Evolutionary conservation across 2,797 vertebrate genomes (phyloP).

Genomic region (Gymnoscopelus microlampas): DNA sequence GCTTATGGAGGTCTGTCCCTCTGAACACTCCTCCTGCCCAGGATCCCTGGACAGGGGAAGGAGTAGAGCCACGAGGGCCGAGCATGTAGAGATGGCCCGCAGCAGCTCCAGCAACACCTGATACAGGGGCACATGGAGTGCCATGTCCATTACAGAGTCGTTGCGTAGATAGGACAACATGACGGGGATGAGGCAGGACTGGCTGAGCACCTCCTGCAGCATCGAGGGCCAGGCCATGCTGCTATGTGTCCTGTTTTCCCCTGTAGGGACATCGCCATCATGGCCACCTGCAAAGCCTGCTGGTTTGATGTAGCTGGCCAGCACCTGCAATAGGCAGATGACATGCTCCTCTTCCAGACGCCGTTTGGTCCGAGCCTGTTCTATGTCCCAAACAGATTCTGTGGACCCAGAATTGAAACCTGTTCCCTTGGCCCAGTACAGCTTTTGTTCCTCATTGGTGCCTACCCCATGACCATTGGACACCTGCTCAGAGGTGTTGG

Average conservation of each 20-base stretch:
- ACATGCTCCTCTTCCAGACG: constrained; percentile 97
- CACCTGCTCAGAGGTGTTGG: constrained; percentile 91
- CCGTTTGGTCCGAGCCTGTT: constrained; percentile 97
- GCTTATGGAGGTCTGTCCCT: constrained; percentile 94
- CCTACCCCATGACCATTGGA: constrained; percentile 89
- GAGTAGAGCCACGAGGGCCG: constrained; percentile 91
- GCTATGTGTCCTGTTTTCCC: constrained; percentile 88
- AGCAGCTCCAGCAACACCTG: constrained; percentile 93
- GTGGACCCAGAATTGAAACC: constrained; percentile 98
- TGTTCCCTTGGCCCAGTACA: constrained; percentile 99
- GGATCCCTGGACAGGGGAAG: constrained; percentile 92
- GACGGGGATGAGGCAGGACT: constrained; percentile 97
- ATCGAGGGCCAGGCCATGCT: constrained; percentile 91
- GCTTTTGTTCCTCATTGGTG: constrained; percentile 94
- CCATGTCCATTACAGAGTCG: constrained; percentile 89
- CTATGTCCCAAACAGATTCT: constrained; percentile 98
- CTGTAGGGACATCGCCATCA: constrained; percentile 81
- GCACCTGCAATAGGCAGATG: constrained; percentile 97
- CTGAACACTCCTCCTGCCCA: constrained; percentile 87
- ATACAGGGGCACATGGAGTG: constrained; percentile 95
- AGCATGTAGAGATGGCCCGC: constrained; percentile 93
- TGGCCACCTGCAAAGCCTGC: constrained; percentile 83
- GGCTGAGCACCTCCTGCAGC: constrained; percentile 93
- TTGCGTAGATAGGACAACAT: constrained; percentile 99
- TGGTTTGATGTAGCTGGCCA: constrained; percentile 98